Base-by-base conservation (phyloP, 1,140 invertebrate genomes). In the Pseudomyrmex pallidus region DNA sequence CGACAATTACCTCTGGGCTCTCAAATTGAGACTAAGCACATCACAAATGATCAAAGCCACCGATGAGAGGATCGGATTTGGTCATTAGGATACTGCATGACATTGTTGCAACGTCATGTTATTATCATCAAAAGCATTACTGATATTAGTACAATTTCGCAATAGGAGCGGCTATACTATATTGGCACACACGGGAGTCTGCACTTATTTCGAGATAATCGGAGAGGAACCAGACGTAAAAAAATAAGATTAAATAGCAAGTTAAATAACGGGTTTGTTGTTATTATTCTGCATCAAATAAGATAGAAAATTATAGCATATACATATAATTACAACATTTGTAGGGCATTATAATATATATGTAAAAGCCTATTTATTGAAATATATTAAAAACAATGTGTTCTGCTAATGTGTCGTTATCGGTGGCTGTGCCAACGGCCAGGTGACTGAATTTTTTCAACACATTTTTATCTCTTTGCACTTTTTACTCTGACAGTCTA, bases 11-110 rank as follows among this genome's bases (percentile, higher is more conserved):
- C n/a, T 63, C 67, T 48, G 17, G 12, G 20, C 12, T 72, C 12
- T 54, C 66, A 35, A 72, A 82, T 70, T 63, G 46, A 80, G 57
- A 70, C n/a, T 80, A 46, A 20, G 2, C n/a, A 82, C 46, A 44
- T 62, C 68, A 52, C 7, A 7, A 46, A n/a, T 10, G 7, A 80
- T 83, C 59, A 59, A 76, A 66, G 20, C 52, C 17, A 20, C 2
- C 17, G 15, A 56, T 52, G 46, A 78, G 4, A 59, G 54, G 2
- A 59, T 72, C 15, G 61, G 22, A 80, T 50, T 80, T 50, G 50
- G 13, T 46, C 15, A 17, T 15, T 68, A 25, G 5, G 35, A 22
- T 12, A 12, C 25, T 59, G 8, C 20, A 12, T 10, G 10, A 25
- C 15, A 8, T 35, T 1, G 5, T 76, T 56, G 13, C 25, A 3